Percentiles rank a stretch among this genome's conserved stretches.
These are phyloP conservation scores for Astreopora myriophthalma DNA, from an alignment of 64 coral and sea anemone species.

Conservation along the genomic window DNA sequence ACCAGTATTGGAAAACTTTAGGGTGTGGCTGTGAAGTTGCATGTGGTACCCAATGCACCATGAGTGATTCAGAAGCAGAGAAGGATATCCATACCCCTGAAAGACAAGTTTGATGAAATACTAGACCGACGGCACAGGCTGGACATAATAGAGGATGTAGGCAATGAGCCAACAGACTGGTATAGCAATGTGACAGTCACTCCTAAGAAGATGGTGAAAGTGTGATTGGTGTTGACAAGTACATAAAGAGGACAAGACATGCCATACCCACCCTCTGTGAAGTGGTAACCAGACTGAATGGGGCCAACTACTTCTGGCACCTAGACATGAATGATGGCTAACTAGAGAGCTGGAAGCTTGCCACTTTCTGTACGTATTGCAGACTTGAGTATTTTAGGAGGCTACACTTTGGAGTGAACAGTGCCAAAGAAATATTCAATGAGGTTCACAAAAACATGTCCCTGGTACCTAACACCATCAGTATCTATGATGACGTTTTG, in stretches of 20 bases:
- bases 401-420: conserved; percentile 62
- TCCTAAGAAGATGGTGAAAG: conserved; percentile 55
- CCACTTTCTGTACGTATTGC: conserved; percentile 45
- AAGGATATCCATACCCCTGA: conserved; percentile 3
- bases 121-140: too few relatives aligned
- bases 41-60: background rate
- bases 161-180: conserved; percentile 51
- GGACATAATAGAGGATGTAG: conserved; percentile 23
- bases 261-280: conserved; percentile 11
- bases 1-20: conserved; percentile 11
- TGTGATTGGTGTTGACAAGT: conserved; percentile 28
- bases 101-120: conserved; percentile 8
- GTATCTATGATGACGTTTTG: too few relatives aligned
- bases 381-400: conserved; percentile 44
- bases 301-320: conserved; percentile 48
- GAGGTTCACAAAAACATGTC: too few relatives aligned
- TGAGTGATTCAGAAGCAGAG: background rate
- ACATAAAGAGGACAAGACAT: conserved; percentile 45
- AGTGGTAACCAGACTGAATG: conserved; percentile 40
- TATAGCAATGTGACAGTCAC: conserved; percentile 42
- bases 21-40: background rate
- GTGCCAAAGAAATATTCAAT: conserved; percentile 45
- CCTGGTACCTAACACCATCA: too few relatives aligned
- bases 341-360: conserved; percentile 37
- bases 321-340: conserved; percentile 44